phyloP scores from a whole-genome alignment of 1,140 invertebrate species.

The Patella vulgata region DNA sequence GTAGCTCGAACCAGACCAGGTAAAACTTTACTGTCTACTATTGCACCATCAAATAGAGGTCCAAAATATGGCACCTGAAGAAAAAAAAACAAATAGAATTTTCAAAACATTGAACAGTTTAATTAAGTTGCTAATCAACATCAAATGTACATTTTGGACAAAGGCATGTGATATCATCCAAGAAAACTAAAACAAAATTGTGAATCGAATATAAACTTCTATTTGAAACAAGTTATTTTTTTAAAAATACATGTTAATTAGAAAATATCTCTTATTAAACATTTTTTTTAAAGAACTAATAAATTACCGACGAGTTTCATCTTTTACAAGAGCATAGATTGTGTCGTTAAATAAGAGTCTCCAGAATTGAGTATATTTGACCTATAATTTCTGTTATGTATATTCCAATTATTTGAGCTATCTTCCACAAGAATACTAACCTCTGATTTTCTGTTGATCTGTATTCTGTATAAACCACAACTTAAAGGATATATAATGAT shows the following conservation, averaged over 20 bases:
- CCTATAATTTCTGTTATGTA: too few species aligned
- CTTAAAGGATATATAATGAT: constrained; percentile 93
- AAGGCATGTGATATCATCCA: not conserved
- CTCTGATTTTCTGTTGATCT: constrained; percentile 85
- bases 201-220: too few species aligned
- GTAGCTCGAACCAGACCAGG: constrained; percentile 91
- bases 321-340: too few species aligned
- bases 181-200: not conserved
- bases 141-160: not conserved
- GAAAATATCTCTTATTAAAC: too few species aligned
- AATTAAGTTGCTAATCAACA: not conserved
- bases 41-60: constrained; percentile 93
- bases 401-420: too few species aligned
- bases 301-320: too few species aligned
- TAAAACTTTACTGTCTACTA: constrained; percentile 84
- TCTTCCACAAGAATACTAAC: constrained; percentile 72
- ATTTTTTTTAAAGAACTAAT: too few species aligned
- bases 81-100: not conserved
- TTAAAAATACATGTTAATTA: too few species aligned
- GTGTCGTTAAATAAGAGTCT: too few species aligned
- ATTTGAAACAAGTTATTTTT: constrained; percentile 1
- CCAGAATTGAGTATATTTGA: too few species aligned
- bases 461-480: constrained; percentile 83
- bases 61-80: constrained; percentile 92
- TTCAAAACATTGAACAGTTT: too few species aligned